Conservation (phyloP, 1,140 invertebrate species). For the Ceratina calcarata region DNA sequence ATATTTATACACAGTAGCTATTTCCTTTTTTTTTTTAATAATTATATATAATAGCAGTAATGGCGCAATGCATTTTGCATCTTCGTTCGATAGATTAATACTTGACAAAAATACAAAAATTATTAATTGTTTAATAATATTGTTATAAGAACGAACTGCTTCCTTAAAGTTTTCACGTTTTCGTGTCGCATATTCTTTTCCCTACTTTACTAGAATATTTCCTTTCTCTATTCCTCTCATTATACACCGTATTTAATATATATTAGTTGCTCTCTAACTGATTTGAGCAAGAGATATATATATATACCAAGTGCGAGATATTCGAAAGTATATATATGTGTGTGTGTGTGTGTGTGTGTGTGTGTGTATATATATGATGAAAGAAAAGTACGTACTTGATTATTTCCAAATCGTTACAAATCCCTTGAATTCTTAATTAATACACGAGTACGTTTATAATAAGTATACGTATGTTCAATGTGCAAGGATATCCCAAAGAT, state of each 20-base stretch:
- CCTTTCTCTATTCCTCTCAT: slow-evolving; percentile 54
- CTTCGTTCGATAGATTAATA: slow-evolving; percentile 70
- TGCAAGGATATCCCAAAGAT: not conserved
- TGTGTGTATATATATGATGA: not conserved
- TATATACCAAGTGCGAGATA: slow-evolving; percentile 30
- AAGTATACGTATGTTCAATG: slow-evolving; percentile 30
- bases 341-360: too few relatives aligned
- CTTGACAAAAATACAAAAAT: slow-evolving; percentile 76
- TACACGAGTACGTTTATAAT: slow-evolving; percentile 2
- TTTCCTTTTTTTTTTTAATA: slow-evolving; percentile 69
- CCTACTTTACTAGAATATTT: slow-evolving; percentile 46
- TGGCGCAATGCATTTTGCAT: slow-evolving; percentile 71
- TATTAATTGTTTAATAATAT: slow-evolving; percentile 69
- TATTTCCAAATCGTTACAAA: slow-evolving; percentile 17
- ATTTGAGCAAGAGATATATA: slow-evolving; percentile 47
- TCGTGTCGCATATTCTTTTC: slow-evolving; percentile 17
- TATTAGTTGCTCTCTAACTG: slow-evolving; percentile 52
- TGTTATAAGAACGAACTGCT: slow-evolving; percentile 70
- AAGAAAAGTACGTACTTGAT: slow-evolving; percentile 32
- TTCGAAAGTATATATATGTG: slow-evolving; percentile 48
- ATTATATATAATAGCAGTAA: slow-evolving; percentile 71
- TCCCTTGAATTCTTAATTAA: slow-evolving; percentile 6
- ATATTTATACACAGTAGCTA: slow-evolving; percentile 75
- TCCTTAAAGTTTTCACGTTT: slow-evolving; percentile 53
- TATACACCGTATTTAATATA: slow-evolving; percentile 68